Conservation (phyloP, 2,797 vertebrate genomes). For the Antennarius maculatus region DNA sequence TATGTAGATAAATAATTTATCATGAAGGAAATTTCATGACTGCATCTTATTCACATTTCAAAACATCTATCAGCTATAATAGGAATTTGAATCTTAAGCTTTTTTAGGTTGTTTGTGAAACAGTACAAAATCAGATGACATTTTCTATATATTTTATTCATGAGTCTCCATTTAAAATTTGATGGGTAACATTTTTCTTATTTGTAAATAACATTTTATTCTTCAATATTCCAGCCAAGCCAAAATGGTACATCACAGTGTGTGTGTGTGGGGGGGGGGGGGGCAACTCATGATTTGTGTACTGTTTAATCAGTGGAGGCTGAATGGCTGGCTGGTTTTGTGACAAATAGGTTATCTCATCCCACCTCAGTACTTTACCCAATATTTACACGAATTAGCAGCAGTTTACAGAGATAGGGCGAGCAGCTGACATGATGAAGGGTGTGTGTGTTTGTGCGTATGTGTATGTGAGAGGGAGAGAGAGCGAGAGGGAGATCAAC, state of each 20-base stretch:
- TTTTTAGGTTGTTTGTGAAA: too few relatives aligned
- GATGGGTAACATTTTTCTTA: too few relatives aligned
- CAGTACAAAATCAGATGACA: too few relatives aligned
- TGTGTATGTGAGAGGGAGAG: slow-evolving; percentile 4
- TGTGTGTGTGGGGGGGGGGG: slow-evolving; percentile 3
- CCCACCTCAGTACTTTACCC: slow-evolving; percentile 85
- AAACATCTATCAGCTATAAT: too few relatives aligned
- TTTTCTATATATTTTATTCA: too few relatives aligned
- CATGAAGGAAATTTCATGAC: too few relatives aligned
- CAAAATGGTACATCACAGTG: background rate
- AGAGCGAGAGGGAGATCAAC: background rate
- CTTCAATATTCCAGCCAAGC: too few relatives aligned
- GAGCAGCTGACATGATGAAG: slow-evolving; percentile 52
- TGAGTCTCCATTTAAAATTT: too few relatives aligned
- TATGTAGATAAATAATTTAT: too few relatives aligned
- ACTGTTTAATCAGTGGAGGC: slow-evolving; percentile 75
- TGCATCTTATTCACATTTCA: too few relatives aligned
- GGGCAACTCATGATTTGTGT: slow-evolving; percentile 57
- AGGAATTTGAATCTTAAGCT: too few relatives aligned
- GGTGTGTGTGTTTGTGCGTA: slow-evolving; percentile 21
- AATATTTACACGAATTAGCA: slow-evolving; percentile 95
- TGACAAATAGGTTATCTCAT: slow-evolving; percentile 85
- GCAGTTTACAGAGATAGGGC: slow-evolving; percentile 86
- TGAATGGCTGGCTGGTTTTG: slow-evolving; percentile 83
- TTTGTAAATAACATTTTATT: too few relatives aligned